Percentiles rank a stretch among this genome's conserved stretches.
Evolutionary conservation across 2,888 invertebrate species (phyloP).

Genomic region (Muschampia plurimacula): DNA sequence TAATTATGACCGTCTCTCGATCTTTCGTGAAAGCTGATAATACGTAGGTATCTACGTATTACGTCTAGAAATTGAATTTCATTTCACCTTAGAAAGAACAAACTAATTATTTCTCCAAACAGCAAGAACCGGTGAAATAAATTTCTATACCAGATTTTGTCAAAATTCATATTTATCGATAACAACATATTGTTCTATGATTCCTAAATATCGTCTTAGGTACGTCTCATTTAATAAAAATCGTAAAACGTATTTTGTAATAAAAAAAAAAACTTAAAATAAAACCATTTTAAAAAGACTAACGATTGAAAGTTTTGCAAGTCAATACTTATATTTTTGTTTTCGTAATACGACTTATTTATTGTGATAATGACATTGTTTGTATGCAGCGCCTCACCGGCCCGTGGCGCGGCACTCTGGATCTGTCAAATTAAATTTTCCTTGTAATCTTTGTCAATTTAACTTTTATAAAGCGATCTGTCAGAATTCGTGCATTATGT

Average conservation of each 20-base stretch:
- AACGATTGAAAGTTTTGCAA: conserved; percentile 68
- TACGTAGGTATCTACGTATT: too few species aligned
- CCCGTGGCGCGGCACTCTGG: conserved; percentile 1
- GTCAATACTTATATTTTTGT: conserved; percentile 64
- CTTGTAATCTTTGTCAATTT: conserved; percentile 22
- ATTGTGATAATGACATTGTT: conserved; percentile 61
- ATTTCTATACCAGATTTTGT: conserved; percentile 65
- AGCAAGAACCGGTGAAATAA: conserved; percentile 57
- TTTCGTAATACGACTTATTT: conserved; percentile 69
- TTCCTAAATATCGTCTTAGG: conserved; percentile 27
- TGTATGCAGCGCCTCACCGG: conserved; percentile 25
- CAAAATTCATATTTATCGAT: background rate
- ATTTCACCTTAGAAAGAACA: background rate
- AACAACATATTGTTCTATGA: conserved; percentile 4
- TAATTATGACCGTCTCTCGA: background rate
- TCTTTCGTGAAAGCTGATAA: background rate
- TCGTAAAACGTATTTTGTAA: conserved; percentile 64
- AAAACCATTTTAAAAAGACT: conserved; percentile 73
- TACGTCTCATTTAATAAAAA: conserved; percentile 63
- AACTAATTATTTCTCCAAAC: background rate
- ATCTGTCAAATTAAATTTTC: conserved; percentile 15
- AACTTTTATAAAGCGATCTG: conserved; percentile 27
- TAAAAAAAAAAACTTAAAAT: conserved; percentile 63
- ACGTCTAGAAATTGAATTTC: too few species aligned
- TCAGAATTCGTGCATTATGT: conserved; percentile 4